These are phyloP conservation scores for Drosophila formosana DNA, from an alignment of 2,888 invertebrate genomes.

Conservation along the genomic window DNA sequence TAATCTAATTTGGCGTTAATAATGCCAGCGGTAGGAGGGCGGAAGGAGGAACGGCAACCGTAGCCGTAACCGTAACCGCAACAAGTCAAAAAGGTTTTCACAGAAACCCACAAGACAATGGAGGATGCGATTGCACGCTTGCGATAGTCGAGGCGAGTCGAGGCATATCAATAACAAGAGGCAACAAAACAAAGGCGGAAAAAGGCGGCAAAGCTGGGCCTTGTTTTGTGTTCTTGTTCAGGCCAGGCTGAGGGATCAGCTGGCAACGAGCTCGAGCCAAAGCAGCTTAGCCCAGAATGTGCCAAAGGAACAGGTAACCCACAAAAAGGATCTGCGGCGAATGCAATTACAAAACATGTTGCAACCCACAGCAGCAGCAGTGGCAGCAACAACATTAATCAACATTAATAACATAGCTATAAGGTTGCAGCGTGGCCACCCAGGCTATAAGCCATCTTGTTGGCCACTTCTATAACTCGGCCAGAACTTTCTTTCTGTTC, in stretches of 20 bases:
- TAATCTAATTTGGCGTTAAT: conserved; percentile 84
- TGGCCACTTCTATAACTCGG: conserved; percentile 1
- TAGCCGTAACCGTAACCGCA: conserved; percentile 61
- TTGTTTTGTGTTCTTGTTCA: background rate
- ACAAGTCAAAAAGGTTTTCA: conserved; percentile 83
- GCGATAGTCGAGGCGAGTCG: conserved; percentile 58
- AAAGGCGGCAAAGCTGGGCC: background rate
- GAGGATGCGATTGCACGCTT: conserved; percentile 42
- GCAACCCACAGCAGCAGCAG: conserved; percentile 61
- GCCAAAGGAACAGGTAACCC: conserved; percentile 1
- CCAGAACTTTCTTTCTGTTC: conserved; percentile 22
- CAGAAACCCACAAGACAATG: conserved; percentile 70
- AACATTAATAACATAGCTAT: conserved; percentile 75
- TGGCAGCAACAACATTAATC: conserved; percentile 66
- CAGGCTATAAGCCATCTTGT: conserved; percentile 50
- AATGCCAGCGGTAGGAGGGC: conserved; percentile 48
- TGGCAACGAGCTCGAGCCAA: conserved; percentile 1
- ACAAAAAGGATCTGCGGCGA: conserved; percentile 1
- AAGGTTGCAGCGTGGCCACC: conserved; percentile 66
- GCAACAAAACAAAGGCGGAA: background rate
- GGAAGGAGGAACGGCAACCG: conserved; percentile 46
- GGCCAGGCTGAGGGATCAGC: background rate
- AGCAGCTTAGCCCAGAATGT: background rate
- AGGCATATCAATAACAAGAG: conserved; percentile 70
- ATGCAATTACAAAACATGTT: conserved; percentile 75